Base-by-base conservation (phyloP, 2,888 invertebrate species). In the Ormyrus pomaceus region DNA sequence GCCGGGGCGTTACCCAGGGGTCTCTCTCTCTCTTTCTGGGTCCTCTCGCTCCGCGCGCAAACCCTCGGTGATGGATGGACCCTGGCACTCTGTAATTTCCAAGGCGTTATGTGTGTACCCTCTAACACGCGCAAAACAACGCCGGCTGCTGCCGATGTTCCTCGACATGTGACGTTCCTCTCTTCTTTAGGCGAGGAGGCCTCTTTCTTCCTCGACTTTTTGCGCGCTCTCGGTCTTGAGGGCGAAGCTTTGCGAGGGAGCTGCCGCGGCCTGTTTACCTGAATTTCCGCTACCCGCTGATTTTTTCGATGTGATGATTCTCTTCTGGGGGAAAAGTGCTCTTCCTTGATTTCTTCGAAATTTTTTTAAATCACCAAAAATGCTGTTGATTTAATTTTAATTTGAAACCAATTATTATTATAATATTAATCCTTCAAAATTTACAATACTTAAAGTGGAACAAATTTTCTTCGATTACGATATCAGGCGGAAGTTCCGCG, bases 101-200 rank as follows among this genome's bases (percentile, higher is more conserved):
- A 85, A 88, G 88, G 89, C 89, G 89, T 90, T 89, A 89, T 87
- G 87, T 87, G 87, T 87, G 87, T 87, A 86, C 85, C 88, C 85
- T 74, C 86, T 87, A 86, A 87, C 88, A 84, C 85, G 85, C 83
- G 84, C 82, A 83, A 84, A 83, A 82, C 85, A 84, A 82, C 82
- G 68, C 59, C 70, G 70, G 81, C 50, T 65, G 48, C 83, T 83
- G 79, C 84, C 82, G 79, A 71, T 81, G 79, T 84, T 83, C 79
- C 77, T 82, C 84, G 34, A 34, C 84, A 78, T 83, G 81, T 85
- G 85, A 80, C 80, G 73, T 84, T 83, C 65, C 79, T 81, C 75
- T 83, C 72, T 64, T 82, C 70, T 65, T 78, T 13, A 46, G 34
- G 34, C 34, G 34, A 2, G 3, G 34, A 61, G 69, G 59, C 56